phyloP scores from a whole-genome alignment of 2,888 invertebrate genomes.

The Erpobdella octoculata region DNA sequence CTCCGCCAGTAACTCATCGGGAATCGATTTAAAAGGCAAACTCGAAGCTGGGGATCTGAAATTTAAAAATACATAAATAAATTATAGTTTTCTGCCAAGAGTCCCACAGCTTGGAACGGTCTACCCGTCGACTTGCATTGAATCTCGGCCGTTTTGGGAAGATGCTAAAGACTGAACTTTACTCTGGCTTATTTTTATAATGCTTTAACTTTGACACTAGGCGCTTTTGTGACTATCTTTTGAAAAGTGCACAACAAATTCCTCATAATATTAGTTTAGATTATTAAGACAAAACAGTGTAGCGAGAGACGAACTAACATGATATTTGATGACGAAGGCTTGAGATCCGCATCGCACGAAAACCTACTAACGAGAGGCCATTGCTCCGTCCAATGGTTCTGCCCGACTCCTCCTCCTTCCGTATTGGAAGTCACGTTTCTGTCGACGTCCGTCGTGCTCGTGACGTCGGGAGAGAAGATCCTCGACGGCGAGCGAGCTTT shows the following conservation, averaged over 20 bases:
- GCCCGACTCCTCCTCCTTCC: not conserved
- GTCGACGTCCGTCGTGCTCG: constrained; percentile 5
- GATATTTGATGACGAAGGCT: not conserved
- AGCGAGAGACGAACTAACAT: not conserved
- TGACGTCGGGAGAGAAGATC: not conserved
- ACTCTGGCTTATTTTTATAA: too few species aligned
- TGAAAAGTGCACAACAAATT: too few species aligned
- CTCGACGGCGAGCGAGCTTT: not conserved
- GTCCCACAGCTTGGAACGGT: too few species aligned
- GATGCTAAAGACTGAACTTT: too few species aligned
- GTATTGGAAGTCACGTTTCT: not conserved
- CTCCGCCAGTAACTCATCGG: not conserved
- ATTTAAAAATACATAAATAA: too few species aligned
- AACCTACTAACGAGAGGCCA: not conserved
- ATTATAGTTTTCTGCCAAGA: too few species aligned
- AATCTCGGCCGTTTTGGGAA: too few species aligned
- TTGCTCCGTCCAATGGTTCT: not conserved
- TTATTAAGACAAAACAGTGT: not conserved
- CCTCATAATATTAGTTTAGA: too few species aligned
- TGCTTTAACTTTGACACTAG: too few species aligned
- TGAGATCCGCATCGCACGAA: not conserved
- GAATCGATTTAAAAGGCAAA: not conserved
- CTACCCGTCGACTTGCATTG: too few species aligned
- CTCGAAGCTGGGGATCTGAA: too few species aligned
- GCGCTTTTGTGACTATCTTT: too few species aligned